A percentile compares a stretch with the other conserved stretches of the same genome.
phyloP scores from a whole-genome alignment of 2,797 vertebrate genomes.

The Microctenopoma lineatum region DNA sequence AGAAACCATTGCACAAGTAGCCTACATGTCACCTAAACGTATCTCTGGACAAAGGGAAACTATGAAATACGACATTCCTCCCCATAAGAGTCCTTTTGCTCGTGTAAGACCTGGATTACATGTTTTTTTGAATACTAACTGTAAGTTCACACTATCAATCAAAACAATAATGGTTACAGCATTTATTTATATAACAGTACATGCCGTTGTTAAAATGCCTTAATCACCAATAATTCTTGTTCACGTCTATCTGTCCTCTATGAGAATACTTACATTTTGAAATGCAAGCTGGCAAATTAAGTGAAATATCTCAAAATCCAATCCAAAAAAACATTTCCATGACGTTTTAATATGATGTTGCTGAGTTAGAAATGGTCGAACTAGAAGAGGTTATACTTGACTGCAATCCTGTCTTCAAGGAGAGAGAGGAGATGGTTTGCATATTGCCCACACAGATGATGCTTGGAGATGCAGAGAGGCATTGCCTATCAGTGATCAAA shows the following conservation, averaged over 20 bases:
- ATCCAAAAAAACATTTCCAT: conserved; percentile 67
- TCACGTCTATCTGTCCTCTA: conserved; percentile 32
- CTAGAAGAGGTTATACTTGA: conserved; percentile 76
- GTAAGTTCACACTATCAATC: conserved; percentile 76
- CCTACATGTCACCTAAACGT: conserved; percentile 53
- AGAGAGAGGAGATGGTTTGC: conserved; percentile 83
- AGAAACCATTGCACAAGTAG: conserved; percentile 77
- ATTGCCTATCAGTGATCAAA: conserved; percentile 66
- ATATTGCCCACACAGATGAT: conserved; percentile 85
- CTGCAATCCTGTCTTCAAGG: conserved; percentile 84
- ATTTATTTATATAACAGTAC: background rate
- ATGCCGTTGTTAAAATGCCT: conserved; percentile 34
- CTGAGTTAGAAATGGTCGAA: conserved; percentile 70
- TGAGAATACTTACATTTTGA: conserved; percentile 29
- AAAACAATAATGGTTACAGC: conserved; percentile 40
- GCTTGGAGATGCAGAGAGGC: conserved; percentile 80
- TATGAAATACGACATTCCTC: conserved; percentile 72
- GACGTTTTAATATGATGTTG: conserved; percentile 54
- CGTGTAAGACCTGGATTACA: conserved; percentile 78
- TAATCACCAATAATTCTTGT: conserved; percentile 15
- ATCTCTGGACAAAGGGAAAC: conserved; percentile 70
- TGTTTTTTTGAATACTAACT: conserved; percentile 76
- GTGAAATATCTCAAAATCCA: conserved; percentile 64
- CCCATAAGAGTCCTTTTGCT: conserved; percentile 60
- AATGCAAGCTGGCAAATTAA: conserved; percentile 37